Evolutionary conservation across 1,140 invertebrate species (phyloP).

Genomic region (Calliphora vicina): DNA sequence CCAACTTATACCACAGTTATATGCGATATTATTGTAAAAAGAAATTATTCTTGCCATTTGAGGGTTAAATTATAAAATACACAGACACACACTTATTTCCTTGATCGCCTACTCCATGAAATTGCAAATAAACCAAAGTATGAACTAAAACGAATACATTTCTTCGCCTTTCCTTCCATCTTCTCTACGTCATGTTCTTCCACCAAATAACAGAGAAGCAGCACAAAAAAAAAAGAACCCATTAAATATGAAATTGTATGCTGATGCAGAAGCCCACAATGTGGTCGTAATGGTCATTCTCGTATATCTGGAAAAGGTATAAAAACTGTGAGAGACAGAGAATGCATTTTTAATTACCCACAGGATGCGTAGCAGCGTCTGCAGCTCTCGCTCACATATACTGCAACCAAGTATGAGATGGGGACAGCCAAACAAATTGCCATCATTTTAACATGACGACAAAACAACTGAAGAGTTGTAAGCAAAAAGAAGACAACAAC

Average conservation of each 20-base stretch:
- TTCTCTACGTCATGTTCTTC: background rate
- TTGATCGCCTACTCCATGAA: slow-evolving; percentile 12
- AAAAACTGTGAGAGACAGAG: slow-evolving; percentile 17
- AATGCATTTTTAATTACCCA: slow-evolving; percentile 43
- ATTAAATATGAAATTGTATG: slow-evolving; percentile 36
- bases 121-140: slow-evolving; percentile 10
- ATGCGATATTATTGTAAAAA: no score
- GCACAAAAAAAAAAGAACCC: background rate
- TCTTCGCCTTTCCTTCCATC: background rate
- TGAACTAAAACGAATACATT: background rate
- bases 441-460: slow-evolving; percentile 37
- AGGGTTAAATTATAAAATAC: background rate
- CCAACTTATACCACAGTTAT: no score
- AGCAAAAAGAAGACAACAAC: slow-evolving; percentile 11
- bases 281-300: background rate
- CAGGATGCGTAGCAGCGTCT: slow-evolving; percentile 39
- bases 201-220: background rate
- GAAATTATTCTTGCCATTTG: no score
- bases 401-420: slow-evolving; percentile 19
- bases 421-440: slow-evolving; percentile 41
- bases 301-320: background rate
- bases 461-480: slow-evolving; percentile 1
- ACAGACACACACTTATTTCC: background rate
- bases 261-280: background rate
- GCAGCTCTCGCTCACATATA: no score